phyloP scores from a whole-genome alignment of 2,797 vertebrate genomes.

The Florisuga fusca region DNA sequence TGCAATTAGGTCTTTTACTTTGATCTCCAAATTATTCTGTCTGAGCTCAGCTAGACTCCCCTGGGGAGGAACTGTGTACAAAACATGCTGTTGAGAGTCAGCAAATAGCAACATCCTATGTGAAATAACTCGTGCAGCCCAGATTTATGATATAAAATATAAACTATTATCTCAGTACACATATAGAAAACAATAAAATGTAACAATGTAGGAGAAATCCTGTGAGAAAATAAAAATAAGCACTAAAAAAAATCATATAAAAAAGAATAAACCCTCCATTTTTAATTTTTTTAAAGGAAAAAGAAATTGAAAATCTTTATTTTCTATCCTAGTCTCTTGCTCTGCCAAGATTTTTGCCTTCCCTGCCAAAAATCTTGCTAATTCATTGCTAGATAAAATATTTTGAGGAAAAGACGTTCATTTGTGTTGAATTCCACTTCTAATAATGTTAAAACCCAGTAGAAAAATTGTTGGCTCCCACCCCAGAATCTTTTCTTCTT shows the following conservation, averaged over 20 bases:
- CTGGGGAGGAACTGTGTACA: not conserved
- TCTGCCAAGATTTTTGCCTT: not conserved
- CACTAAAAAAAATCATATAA: not conserved
- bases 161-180: not conserved
- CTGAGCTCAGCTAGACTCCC: not conserved
- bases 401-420: not conserved
- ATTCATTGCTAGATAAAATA: not conserved
- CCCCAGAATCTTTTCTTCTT: not conserved
- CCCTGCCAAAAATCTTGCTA: not conserved
- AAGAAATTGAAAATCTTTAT: not conserved
- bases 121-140: not conserved
- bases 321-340: not conserved
- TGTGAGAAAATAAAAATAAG: not conserved
- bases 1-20: conserved; percentile 3
- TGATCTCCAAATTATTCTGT: conserved; percentile 10
- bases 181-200: not conserved
- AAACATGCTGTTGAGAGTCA: not conserved
- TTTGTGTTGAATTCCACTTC: not conserved
- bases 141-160: not conserved
- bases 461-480: not conserved
- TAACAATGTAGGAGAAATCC: not conserved
- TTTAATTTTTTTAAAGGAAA: not conserved
- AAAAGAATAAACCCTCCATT: rapidly evolving
- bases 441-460: not conserved
- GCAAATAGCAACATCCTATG: not conserved